Conservation (phyloP, 1,140 invertebrate genomes). For the Ooceraea biroi region DNA sequence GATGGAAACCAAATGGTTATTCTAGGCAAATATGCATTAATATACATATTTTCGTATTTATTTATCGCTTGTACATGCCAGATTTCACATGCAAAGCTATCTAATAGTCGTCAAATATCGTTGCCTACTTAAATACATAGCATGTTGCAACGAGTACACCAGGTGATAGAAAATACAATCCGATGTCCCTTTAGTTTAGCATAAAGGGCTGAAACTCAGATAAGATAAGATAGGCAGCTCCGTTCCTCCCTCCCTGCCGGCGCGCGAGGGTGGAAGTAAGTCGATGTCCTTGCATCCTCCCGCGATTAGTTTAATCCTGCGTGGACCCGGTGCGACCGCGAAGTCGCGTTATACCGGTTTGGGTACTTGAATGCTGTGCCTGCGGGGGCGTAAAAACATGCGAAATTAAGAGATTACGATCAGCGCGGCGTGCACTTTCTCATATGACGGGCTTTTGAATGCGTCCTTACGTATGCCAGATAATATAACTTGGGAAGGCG, state of each 20-base stretch:
- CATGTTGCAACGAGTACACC: neutral
- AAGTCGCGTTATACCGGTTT: constrained; percentile 59
- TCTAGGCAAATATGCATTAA: no score
- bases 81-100: no score
- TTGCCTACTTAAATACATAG: no score
- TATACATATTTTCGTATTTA: no score
- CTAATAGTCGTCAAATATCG: no score
- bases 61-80: no score
- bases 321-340: constrained; percentile 29
- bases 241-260: no score
- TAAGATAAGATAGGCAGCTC: neutral
- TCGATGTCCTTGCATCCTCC: constrained; percentile 41
- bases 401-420: constrained; percentile 64
- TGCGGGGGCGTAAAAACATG: constrained; percentile 61
- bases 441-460: constrained; percentile 49
- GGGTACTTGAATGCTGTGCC: constrained; percentile 9
- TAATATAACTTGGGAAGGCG: constrained; percentile 46
- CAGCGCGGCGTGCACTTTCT: constrained; percentile 49
- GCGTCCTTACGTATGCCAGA: constrained; percentile 48
- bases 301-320: constrained; percentile 58
- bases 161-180: neutral
- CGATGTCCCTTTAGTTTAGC: neutral
- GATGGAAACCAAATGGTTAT: no score
- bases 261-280: neutral
- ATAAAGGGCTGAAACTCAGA: constrained; percentile 19